These are phyloP conservation scores for Bombus difficillimus DNA, from an alignment of 1,140 invertebrate species.

Conservation along the genomic window DNA sequence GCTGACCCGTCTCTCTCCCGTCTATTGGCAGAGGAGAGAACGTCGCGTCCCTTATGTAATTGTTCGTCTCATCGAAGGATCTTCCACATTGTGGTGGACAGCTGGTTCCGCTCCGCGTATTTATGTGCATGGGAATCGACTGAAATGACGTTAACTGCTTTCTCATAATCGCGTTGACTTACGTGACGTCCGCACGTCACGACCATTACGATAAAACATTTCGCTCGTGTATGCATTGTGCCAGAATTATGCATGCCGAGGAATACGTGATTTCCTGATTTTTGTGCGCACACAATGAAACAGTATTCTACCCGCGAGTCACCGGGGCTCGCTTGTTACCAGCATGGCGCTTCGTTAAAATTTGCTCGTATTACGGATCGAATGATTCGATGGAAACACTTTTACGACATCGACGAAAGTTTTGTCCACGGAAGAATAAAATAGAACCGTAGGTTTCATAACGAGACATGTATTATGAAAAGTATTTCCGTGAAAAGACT, in stretches of 20 bases:
- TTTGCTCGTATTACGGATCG: conserved; percentile 2
- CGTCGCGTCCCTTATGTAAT: conserved; percentile 47
- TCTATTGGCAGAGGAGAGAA: background rate
- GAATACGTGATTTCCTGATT: conserved; percentile 30
- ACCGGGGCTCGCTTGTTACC: background rate
- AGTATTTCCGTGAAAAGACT: too few relatives aligned
- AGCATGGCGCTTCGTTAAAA: conserved; percentile 5
- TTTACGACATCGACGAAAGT: background rate
- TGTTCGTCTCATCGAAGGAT: conserved; percentile 43
- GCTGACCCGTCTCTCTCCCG: background rate
- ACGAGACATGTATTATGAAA: background rate
- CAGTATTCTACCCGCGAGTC: background rate
- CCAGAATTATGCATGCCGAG: conserved; percentile 7
- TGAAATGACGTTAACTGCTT: conserved; percentile 62
- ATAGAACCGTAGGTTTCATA: background rate
- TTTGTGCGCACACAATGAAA: background rate
- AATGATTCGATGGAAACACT: background rate
- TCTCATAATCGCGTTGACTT: conserved; percentile 60
- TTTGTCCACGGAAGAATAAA: background rate
- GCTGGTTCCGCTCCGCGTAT: conserved; percentile 51
- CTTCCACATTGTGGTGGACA: conserved; percentile 33
- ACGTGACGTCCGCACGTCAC: conserved; percentile 32
- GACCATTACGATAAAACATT: conserved; percentile 34
- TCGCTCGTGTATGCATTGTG: conserved; percentile 36
- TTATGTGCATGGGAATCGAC: conserved; percentile 67